Base-by-base conservation (phyloP, 2,797 vertebrate genomes). In the Ctenopoma multispine region DNA sequence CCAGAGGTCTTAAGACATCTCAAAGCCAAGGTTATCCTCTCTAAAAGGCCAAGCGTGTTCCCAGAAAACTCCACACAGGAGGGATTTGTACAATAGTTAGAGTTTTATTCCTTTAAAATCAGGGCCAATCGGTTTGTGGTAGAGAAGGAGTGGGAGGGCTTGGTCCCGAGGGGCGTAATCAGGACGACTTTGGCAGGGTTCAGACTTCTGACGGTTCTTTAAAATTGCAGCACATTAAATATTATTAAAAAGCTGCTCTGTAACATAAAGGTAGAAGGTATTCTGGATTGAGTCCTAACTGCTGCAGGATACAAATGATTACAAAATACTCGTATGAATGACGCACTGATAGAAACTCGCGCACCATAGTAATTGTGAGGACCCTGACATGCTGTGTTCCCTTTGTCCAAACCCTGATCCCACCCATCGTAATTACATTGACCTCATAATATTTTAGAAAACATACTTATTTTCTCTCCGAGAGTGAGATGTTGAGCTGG, bases 191-290 rank as follows among this genome's bases (percentile, higher is more conserved):
- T 91, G 88, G 88, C 90, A 87, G 68, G 59, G 60, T 38, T 31
- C 27, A 61, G 60, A 23, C 74, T 87, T 88, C 83, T 92, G 81
- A 83, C 81, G 74, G 86, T 87, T 91, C 78, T 84, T 87, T 87
- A 75, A 90, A 88, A 84, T 80, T 83, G 54, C 71, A 49, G 79
- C 81, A 77, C 79, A 82, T 92, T 91, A 90, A 82, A 86, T 62
- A 62, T 87, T 83, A 93, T 91, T 92, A 87, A 83, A 86, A 80
- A 82, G 82, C 80, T 74, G 58, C 79, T 81, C 56, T 69, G 64
- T 78, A 83, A 67, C 63, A 61, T 59, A 47, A 76, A 74, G 73
- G 73, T 79, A 51, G 79, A 73, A 31, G 68, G 63, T 82, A 63
- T 83, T 46, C 77, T 87, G 81, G 86, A 83, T 40, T 9, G 3